Base-by-base conservation (phyloP, 2,888 invertebrate species). In the Allolobophora icterica region DNA sequence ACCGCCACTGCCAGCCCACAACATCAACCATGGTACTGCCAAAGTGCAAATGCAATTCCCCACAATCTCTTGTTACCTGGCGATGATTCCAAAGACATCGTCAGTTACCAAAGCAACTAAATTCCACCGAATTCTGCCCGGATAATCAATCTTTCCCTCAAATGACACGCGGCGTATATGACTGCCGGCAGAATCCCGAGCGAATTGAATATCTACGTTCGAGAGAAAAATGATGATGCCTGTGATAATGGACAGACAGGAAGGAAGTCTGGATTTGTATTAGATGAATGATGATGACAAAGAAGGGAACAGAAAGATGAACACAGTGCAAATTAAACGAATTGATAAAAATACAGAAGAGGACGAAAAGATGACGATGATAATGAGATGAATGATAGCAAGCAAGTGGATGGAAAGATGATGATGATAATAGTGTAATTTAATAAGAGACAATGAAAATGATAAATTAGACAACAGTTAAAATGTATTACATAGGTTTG, bases 361-460 rank as follows among this genome's bases (percentile, higher is more conserved):
- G 83, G 58, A 89, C 30, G 21, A 89, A 58, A 89, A 84, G 84
- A 90, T 84, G 89, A 89, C 83, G 21, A 84, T 84, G 89, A 89
- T 89, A 38, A 34, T 34, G 35, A 34, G 24, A 38, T 35, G 34
- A 38, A 87, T 34, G 35, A 87, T 35, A 8, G n/a, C n/a, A 71
- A 1, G 71, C n/a, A 71, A 71, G 13, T 71, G 71, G 71, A 71
- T 71, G 71, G 30, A 71, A n/a, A 71, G 84, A 84, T 84, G 84
- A 84, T 34, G 84, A 30, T 33, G 84, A 84, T 21, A 11, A 71
- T 71, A 38, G 38, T 38, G 42, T 42, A 42, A 52, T 52, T 52
- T n/a, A 71, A 71, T 8, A n/a, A 71, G 30, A 58, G n/a, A 71
- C n/a, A 71, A n/a, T 13, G 71, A 71, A 71, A 30, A 11, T 71